These are phyloP conservation scores for Phenacoccus solenopsis DNA, from an alignment of 1,140 invertebrate species.

Conservation along the genomic window DNA sequence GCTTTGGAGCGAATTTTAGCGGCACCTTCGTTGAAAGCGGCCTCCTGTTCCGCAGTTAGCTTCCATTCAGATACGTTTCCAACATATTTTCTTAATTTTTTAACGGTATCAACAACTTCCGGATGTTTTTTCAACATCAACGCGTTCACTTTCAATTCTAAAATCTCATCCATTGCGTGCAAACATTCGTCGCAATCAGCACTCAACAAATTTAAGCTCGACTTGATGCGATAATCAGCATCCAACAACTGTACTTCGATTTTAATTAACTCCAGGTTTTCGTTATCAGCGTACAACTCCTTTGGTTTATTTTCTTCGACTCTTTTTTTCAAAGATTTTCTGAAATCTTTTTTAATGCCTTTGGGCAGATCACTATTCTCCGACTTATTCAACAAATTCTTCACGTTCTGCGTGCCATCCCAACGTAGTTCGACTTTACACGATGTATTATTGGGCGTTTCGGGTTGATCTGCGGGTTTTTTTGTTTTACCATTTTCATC, in stretches of 20 bases:
- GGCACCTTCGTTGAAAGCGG: constrained; percentile 23
- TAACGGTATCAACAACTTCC: constrained; percentile 61
- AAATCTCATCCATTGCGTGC: constrained; percentile 44
- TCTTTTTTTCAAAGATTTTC: constrained; percentile 33
- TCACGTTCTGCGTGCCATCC: not conserved
- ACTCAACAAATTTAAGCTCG: constrained; percentile 45
- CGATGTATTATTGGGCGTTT: not conserved
- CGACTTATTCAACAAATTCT: not conserved
- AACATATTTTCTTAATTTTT: constrained; percentile 41
- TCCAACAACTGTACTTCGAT: constrained; percentile 57
- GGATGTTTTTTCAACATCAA: constrained; percentile 78
- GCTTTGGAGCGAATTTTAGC: constrained; percentile 48
- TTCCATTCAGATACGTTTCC: constrained; percentile 62
- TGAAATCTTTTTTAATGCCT: constrained; percentile 29
- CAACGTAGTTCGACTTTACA: constrained; percentile 3
- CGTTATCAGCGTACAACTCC: not conserved
- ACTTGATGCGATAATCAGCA: constrained; percentile 59
- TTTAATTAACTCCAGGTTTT: constrained; percentile 26
- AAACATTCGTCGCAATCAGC: constrained; percentile 51
- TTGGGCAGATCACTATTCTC: constrained; percentile 33
- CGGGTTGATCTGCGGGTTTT: not conserved
- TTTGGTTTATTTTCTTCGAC: constrained; percentile 9
- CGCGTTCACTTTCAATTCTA: constrained; percentile 51
- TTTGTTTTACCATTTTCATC: constrained; percentile 18
- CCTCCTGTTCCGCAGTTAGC: constrained; percentile 43